phyloP scores from a whole-genome alignment of 2,888 invertebrate species.

The Torymus tubicola region DNA sequence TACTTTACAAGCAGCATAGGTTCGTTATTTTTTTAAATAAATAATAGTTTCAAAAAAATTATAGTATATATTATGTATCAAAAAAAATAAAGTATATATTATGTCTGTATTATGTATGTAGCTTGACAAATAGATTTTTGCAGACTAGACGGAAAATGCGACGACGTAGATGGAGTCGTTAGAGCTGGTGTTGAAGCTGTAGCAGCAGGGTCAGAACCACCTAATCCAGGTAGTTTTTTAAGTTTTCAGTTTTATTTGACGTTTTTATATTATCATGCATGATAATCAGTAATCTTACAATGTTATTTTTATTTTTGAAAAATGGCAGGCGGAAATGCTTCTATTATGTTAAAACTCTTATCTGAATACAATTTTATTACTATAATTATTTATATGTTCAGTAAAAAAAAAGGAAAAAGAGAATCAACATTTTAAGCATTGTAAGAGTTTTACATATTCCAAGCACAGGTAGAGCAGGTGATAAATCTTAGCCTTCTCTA shows the following conservation, averaged over 20 bases:
- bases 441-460: constrained; percentile 54
- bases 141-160: constrained; percentile 74
- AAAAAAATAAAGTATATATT: too few relatives aligned
- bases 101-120: too few relatives aligned
- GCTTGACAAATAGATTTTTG: not conserved
- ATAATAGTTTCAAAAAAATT: not conserved
- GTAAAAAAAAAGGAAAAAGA: not conserved
- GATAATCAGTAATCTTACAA: constrained; percentile 20
- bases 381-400: constrained; percentile 7
- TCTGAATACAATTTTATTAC: constrained; percentile 1
- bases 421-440: not conserved
- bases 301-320: constrained; percentile 44
- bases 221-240: constrained; percentile 70
- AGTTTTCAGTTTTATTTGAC: not conserved
- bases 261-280: constrained; percentile 42
- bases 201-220: constrained; percentile 66
- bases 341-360: constrained; percentile 52
- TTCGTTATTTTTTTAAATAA: constrained; percentile 58
- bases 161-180: constrained; percentile 72
- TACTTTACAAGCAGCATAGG: constrained; percentile 91
- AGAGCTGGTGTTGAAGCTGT: constrained; percentile 58
- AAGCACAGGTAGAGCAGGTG: constrained; percentile 58
- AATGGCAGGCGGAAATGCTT: constrained; percentile 59
- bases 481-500: constrained; percentile 58
- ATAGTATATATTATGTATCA: too few relatives aligned